These are phyloP conservation scores for Colistium nudipinnis DNA, from an alignment of 2,113 vertebrate species.

Conservation along the genomic window DNA sequence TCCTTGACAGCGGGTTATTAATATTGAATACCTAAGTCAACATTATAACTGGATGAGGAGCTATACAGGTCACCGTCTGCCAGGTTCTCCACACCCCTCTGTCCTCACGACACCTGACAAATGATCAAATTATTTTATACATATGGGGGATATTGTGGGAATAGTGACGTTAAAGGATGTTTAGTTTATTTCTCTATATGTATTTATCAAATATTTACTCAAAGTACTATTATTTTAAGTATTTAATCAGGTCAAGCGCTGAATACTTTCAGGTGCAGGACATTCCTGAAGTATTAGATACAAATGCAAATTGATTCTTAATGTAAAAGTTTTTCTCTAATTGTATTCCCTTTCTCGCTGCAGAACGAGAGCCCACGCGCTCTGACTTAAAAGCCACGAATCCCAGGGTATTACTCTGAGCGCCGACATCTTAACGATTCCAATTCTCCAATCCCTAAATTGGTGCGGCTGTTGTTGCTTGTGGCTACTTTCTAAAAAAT, in stretches of 20 bases:
- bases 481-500: constrained; percentile 59
- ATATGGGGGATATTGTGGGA: neutral
- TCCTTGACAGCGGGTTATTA: constrained; percentile 76
- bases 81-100: constrained; percentile 24
- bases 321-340: constrained; percentile 32
- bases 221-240: neutral
- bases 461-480: constrained; percentile 60
- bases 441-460: constrained; percentile 65
- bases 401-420: constrained; percentile 55
- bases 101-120: constrained; percentile 40
- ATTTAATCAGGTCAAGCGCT: neutral
- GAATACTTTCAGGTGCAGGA: neutral
- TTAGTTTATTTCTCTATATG: neutral
- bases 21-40: constrained; percentile 72
- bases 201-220: constrained; percentile 1
- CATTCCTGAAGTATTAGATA: neutral
- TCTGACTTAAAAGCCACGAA: constrained; percentile 62
- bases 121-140: constrained; percentile 34
- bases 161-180: neutral
- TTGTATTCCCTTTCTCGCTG: constrained; percentile 37
- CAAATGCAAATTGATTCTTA: constrained; percentile 12
- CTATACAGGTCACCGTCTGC: constrained; percentile 53
- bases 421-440: constrained; percentile 54
- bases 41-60: constrained; percentile 61
- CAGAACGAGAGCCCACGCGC: constrained; percentile 43